These are phyloP conservation scores for Pteria penguin DNA, from an alignment of 2,888 invertebrate species.

Conservation along the genomic window DNA sequence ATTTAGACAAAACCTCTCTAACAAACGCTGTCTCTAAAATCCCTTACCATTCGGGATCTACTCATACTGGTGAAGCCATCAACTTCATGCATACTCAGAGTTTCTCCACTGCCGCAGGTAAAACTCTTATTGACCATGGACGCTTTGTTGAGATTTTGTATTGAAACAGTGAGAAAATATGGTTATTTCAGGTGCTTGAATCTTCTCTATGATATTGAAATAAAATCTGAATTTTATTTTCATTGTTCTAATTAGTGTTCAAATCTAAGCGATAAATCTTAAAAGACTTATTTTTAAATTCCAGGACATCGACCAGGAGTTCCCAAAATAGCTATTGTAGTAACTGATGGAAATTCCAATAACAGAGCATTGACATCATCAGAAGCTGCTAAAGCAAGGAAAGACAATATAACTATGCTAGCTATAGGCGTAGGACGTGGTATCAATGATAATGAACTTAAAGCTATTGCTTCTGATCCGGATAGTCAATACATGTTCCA, in stretches of 20 bases:
- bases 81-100: constrained; percentile 54
- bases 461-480: constrained; percentile 69
- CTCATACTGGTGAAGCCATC: constrained; percentile 67
- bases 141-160: no score
- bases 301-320: constrained; percentile 64
- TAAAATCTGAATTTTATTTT: no score
- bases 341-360: constrained; percentile 68
- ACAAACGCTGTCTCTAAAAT: constrained; percentile 53
- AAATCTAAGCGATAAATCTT: neutral
- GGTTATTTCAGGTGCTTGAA: no score
- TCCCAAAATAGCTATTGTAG: constrained; percentile 66
- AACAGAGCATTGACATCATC: constrained; percentile 53
- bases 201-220: no score
- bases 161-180: no score
- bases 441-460: constrained; percentile 56
- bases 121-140: no score
- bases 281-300: neutral
- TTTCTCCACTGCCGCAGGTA: constrained; percentile 60
- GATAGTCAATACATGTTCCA: constrained; percentile 71
- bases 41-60: constrained; percentile 55
- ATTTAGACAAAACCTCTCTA: constrained; percentile 48
- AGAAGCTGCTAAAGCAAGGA: constrained; percentile 59
- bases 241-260: neutral
- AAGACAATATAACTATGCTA: constrained; percentile 60
- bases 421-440: constrained; percentile 69